These are phyloP conservation scores for Sebastes schlegelii DNA, from an alignment of 2,113 vertebrate species.

Conservation along the genomic window DNA sequence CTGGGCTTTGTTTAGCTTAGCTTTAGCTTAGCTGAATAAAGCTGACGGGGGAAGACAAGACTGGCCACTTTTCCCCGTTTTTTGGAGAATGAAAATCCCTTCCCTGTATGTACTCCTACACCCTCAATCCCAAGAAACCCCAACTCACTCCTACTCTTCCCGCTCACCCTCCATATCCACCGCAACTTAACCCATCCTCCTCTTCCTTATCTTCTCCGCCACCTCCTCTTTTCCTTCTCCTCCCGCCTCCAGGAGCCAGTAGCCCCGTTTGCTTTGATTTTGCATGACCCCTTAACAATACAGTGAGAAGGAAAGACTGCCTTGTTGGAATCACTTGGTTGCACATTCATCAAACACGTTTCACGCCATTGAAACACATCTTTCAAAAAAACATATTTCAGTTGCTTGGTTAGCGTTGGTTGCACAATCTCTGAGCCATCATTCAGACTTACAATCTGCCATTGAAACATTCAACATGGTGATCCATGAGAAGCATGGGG, in stretches of 20 bases:
- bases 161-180: conserved; percentile 52
- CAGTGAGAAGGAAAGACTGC: conserved; percentile 64
- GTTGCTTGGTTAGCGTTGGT: conserved; percentile 38
- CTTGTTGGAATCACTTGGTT: conserved; percentile 54
- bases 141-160: conserved; percentile 53
- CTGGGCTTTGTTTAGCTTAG: conserved; percentile 61
- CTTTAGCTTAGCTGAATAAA: conserved; percentile 57
- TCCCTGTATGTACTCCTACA: conserved; percentile 68
- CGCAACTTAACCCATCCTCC: conserved; percentile 30
- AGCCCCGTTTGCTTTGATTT: conserved; percentile 52
- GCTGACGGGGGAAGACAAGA: conserved; percentile 73
- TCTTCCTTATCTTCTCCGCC: conserved; percentile 21
- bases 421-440: conserved; percentile 39
- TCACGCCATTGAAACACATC: conserved; percentile 17
- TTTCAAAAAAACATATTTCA: conserved; percentile 29
- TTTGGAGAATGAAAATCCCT: conserved; percentile 77
- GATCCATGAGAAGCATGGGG: conserved; percentile 76
- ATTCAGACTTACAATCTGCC: conserved; percentile 58
- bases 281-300: conserved; percentile 68
- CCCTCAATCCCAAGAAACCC: conserved; percentile 61
- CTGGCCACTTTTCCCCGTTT: conserved; percentile 71
- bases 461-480: conserved; percentile 75
- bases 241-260: conserved; percentile 51
- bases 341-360: conserved; percentile 39
- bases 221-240: conserved; percentile 43